Percentiles rank a stretch among this genome's conserved stretches.
Conservation (phyloP, 2,113 vertebrate genomes). For the Polypterus senegalus region DNA sequence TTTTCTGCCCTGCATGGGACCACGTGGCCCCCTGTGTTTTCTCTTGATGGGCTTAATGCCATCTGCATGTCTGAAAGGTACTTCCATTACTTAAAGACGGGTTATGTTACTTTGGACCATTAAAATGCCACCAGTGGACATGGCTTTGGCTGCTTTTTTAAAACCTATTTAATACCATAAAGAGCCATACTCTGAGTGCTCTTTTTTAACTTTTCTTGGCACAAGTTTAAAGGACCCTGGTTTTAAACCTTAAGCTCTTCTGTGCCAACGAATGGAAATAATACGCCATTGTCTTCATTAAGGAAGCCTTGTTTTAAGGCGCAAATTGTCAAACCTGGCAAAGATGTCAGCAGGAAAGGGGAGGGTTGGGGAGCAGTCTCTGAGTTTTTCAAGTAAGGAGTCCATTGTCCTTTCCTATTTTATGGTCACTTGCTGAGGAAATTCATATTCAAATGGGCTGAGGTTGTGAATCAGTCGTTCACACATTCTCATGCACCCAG, state of each 20-base stretch:
- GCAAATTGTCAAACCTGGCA: slow-evolving; percentile 49
- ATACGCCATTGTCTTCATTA: slow-evolving; percentile 78
- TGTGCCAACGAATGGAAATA: slow-evolving; percentile 67
- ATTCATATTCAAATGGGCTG: slow-evolving; percentile 79
- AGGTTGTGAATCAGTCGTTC: slow-evolving; percentile 62
- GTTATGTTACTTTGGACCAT: too few relatives aligned
- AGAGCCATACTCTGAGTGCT: neutral
- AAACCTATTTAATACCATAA: too few relatives aligned
- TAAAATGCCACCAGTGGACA: too few relatives aligned
- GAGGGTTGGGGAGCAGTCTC: slow-evolving; percentile 36
- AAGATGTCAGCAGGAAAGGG: slow-evolving; percentile 26
- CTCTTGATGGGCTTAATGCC: too few relatives aligned
- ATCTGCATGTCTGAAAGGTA: too few relatives aligned
- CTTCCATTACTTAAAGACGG: too few relatives aligned
- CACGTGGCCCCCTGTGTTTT: slow-evolving; percentile 40
- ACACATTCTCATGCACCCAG: slow-evolving; percentile 70
- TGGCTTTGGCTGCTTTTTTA: too few relatives aligned
- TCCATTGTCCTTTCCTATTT: slow-evolving; percentile 56
- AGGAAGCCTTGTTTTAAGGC: slow-evolving; percentile 69
- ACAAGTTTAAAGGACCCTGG: slow-evolving; percentile 53
- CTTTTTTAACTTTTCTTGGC: slow-evolving; percentile 58
- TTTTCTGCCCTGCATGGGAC: slow-evolving; percentile 14
- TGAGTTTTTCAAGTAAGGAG: slow-evolving; percentile 65
- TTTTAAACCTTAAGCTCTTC: slow-evolving; percentile 50
- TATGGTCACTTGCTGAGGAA: slow-evolving; percentile 53